phyloP scores from a whole-genome alignment of 2,797 vertebrate genomes.

The Gymnoscopelus microlampas region DNA sequence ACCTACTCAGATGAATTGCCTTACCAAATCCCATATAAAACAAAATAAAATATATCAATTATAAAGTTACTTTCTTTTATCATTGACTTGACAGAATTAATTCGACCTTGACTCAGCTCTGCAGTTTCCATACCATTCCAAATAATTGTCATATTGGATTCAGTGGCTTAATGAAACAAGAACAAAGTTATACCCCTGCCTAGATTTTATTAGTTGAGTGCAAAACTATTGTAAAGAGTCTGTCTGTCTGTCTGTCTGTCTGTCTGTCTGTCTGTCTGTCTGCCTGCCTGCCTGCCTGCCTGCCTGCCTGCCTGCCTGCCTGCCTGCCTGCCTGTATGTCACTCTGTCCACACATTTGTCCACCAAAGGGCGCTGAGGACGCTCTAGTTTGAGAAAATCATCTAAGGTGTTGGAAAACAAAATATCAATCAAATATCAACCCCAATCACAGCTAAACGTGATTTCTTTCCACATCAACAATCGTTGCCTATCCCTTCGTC shows the following conservation, averaged over 20 bases:
- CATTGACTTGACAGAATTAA: not conserved
- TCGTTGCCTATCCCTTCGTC: slow-evolving; percentile 18
- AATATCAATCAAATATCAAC: slow-evolving; percentile 4
- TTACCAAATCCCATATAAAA: not conserved
- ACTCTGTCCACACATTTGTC: not conserved
- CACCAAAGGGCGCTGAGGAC: not conserved
- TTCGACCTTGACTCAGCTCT: not conserved
- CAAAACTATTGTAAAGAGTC: too few species aligned
- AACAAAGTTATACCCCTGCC: not conserved
- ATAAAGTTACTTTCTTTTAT: not conserved
- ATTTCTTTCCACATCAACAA: not conserved
- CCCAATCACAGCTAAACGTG: not conserved
- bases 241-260: not conserved
- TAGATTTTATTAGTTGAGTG: not conserved
- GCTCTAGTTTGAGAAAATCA: not conserved
- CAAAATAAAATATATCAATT: not conserved
- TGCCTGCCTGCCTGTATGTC: not conserved
- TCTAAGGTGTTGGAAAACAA: not conserved
- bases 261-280: not conserved
- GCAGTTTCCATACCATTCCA: too few species aligned
- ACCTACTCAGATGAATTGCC: not conserved
- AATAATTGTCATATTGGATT: not conserved
- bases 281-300: not conserved
- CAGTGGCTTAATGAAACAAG: not conserved
- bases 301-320: not conserved